Evolutionary conservation across 2,797 vertebrate species (phyloP), one percentile per base, ranked within the genome.

Genomic region (Sebastes alutus): DNA sequence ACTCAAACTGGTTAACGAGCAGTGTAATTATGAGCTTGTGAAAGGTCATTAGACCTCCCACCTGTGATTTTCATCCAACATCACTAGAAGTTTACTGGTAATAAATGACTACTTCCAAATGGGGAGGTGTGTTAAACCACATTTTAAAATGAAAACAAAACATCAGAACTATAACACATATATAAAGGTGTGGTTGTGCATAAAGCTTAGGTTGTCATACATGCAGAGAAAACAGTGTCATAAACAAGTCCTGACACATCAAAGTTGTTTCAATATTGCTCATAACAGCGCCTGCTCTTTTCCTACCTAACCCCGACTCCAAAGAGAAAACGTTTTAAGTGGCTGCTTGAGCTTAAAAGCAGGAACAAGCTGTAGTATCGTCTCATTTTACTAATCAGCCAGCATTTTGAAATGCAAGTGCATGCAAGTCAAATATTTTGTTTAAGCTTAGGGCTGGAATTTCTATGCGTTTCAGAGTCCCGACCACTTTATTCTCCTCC

Each of bases 341-440:
- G 20, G 29, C 61, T 64, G 29, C 29, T 66, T 29, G 30, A 67
- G 46, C 32, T 85, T 65, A 83, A 52, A 74, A 81, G 32, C 66
- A 13, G 12, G 46, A 77, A 30, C 46, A 29, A 30, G 60, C 75
- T 46, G n/a, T 23, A 71, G 74, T 79, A 79, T 88, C 76, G 78
- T 87, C 86, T 91, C 90, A 83, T 88, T 18, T 91, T 88, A 86
- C 85, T 81, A 88, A 90, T 90, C 82, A 78, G 59, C 29, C 59
- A 56, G 60, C 79, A 66, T 89, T 92, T 88, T 79, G 13, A 75
- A 82, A 84, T 79, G 79, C 90, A 89, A 86, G 87, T 90, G 90
- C 87, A 90, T 79, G 86, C 93, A 90, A 85, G 88, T 89, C 83
- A 88, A 88, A 88, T 86, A 86, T 90, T 87, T 83, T 72, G 46